Evolutionary conservation across 2,888 invertebrate species (phyloP).

Genomic region (Acrobasis repandana): DNA sequence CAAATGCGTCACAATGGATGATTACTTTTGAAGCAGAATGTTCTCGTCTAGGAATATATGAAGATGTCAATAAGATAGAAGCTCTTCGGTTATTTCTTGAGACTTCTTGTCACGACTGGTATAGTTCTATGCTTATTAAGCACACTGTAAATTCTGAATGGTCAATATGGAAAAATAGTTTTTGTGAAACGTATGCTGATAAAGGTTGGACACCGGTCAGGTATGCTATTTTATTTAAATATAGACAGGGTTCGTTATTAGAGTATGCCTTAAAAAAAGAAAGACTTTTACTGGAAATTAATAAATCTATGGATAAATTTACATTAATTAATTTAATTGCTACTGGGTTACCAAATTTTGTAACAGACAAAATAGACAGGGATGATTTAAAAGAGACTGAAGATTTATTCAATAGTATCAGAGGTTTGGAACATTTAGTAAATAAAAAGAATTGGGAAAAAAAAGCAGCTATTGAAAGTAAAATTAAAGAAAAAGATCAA

Average conservation of each 20-base stretch:
- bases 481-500: slow-evolving; percentile 22
- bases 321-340: slow-evolving; percentile 28
- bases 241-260: slow-evolving; percentile 38
- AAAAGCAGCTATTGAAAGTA: slow-evolving; percentile 19
- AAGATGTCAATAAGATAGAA: no score
- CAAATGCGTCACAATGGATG: no score
- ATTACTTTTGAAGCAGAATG: no score
- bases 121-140: slow-evolving; percentile 30
- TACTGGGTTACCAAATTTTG: slow-evolving; percentile 29
- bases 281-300: slow-evolving; percentile 30
- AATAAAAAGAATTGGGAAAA: slow-evolving; percentile 26
- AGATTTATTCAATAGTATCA: slow-evolving; percentile 29
- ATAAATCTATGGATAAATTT: slow-evolving; percentile 27
- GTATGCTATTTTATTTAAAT: slow-evolving; percentile 39
- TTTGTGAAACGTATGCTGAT: slow-evolving; percentile 36
- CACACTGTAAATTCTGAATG: slow-evolving; percentile 24
- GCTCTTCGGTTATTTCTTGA: slow-evolving; percentile 23
- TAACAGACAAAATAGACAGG: slow-evolving; percentile 32
- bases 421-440: no score
- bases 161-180: slow-evolving; percentile 35
- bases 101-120: slow-evolving; percentile 28
- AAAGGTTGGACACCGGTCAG: slow-evolving; percentile 37
- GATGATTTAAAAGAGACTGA: slow-evolving; percentile 26
- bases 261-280: slow-evolving; percentile 44
- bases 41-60: no score